These are phyloP conservation scores for Ctenopoma kingsleyae DNA, from an alignment of 2,797 vertebrate genomes.

Conservation along the genomic window DNA sequence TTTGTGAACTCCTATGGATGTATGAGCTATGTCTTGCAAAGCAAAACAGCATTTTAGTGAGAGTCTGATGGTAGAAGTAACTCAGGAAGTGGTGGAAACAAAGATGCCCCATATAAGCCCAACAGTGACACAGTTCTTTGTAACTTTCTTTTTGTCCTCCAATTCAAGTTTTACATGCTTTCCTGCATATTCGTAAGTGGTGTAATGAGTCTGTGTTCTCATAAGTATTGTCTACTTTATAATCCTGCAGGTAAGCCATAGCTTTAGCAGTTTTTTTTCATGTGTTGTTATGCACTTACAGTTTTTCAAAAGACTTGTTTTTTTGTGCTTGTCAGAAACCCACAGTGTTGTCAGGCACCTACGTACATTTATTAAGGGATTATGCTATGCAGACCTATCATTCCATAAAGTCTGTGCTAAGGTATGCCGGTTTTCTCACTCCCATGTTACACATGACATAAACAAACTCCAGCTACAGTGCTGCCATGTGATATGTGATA, in stretches of 20 bases:
- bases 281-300: constrained; percentile 43
- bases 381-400: constrained; percentile 66
- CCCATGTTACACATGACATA: constrained; percentile 19
- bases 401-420: constrained; percentile 55
- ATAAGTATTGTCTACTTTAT: constrained; percentile 31
- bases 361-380: constrained; percentile 41
- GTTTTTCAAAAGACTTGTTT: constrained; percentile 33
- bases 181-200: constrained; percentile 20
- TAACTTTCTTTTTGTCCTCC: constrained; percentile 31
- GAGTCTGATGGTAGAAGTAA: constrained; percentile 42
- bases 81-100: constrained; percentile 57
- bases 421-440: constrained; percentile 18
- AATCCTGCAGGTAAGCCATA: constrained; percentile 55
- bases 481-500: constrained; percentile 16
- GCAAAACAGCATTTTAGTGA: constrained; percentile 25
- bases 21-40: constrained; percentile 27
- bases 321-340: constrained; percentile 25
- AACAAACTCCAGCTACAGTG: constrained; percentile 4
- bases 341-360: constrained; percentile 10
- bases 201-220: constrained; percentile 29
- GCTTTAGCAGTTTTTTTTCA: constrained; percentile 16
- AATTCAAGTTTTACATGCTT: constrained; percentile 39
- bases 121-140: constrained; percentile 8
- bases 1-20: constrained; percentile 1
- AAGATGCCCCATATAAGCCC: constrained; percentile 16